phyloP scores from a whole-genome alignment of 2,797 vertebrate species.

The Myotis findleyi region DNA sequence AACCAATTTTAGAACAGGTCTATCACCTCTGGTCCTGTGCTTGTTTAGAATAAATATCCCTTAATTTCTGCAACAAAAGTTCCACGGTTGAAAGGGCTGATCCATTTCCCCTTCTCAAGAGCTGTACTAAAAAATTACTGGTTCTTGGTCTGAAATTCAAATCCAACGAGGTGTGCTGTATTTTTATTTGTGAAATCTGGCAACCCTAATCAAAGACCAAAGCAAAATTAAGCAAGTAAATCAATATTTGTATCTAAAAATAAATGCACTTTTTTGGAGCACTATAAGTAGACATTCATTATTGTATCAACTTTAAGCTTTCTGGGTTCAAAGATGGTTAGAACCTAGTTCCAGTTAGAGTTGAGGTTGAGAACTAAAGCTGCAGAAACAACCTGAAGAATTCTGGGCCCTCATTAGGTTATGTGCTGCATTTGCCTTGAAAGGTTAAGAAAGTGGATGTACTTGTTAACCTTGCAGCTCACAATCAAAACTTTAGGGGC shows the following conservation, averaged over 20 bases:
- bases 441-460: slow-evolving; percentile 49
- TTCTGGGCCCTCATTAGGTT: not conserved
- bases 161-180: not conserved
- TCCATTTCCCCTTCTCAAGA: not conserved
- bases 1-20: slow-evolving; percentile 44
- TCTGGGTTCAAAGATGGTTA: not conserved
- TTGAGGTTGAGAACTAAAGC: not conserved
- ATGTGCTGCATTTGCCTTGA: slow-evolving; percentile 55
- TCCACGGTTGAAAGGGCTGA: slow-evolving; percentile 2
- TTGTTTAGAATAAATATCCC: not conserved
- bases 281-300: not conserved
- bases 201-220: not conserved
- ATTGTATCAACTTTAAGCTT: slow-evolving; percentile 11
- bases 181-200: slow-evolving; percentile 39
- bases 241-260: not conserved
- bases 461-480: slow-evolving; percentile 64
- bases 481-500: slow-evolving; percentile 35
- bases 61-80: slow-evolving; percentile 15
- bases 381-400: slow-evolving; percentile 62
- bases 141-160: slow-evolving; percentile 58
- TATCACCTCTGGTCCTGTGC: not conserved
- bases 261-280: not conserved
- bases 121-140: not conserved
- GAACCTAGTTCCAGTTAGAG: not conserved
- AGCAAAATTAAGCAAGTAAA: slow-evolving; percentile 44